These are phyloP conservation scores for Margaritifera margaritifera DNA, from an alignment of 2,888 invertebrate species.

Conservation along the genomic window DNA sequence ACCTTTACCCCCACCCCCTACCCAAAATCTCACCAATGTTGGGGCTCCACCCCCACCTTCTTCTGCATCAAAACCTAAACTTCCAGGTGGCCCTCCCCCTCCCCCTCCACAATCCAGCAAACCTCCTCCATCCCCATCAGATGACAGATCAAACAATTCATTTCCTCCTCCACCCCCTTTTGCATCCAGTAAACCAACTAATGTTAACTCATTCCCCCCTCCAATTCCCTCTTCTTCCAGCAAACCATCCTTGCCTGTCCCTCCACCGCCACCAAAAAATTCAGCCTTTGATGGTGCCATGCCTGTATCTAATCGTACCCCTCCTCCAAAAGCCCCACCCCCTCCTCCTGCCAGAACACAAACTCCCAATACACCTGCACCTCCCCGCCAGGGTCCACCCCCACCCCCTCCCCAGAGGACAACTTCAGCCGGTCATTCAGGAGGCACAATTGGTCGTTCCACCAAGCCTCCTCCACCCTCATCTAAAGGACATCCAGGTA, in stretches of 20 bases:
- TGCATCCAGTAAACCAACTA: slow-evolving; percentile 27
- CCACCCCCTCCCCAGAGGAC: slow-evolving; percentile 56
- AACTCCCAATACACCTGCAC: too few species aligned
- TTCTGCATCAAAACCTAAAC: slow-evolving; percentile 34
- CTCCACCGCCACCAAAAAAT: slow-evolving; percentile 35
- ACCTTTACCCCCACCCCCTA: slow-evolving; percentile 37
- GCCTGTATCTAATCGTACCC: slow-evolving; percentile 16
- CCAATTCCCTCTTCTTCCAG: slow-evolving; percentile 20
- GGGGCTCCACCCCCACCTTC: slow-evolving; percentile 29
- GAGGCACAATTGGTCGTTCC: slow-evolving; percentile 8
- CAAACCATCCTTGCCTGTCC: slow-evolving; percentile 27
- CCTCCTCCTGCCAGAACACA: slow-evolving; percentile 4
- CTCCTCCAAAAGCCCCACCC: slow-evolving; percentile 1
- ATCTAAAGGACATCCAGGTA: slow-evolving; percentile 14
- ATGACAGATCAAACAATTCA: slow-evolving; percentile 7
- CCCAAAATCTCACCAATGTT: slow-evolving; percentile 11
- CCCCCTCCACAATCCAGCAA: slow-evolving; percentile 40
- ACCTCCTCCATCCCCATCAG: slow-evolving; percentile 11
- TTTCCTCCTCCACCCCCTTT: slow-evolving; percentile 34
- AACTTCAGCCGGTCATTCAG: slow-evolving; percentile 27
- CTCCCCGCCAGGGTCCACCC: slow-evolving; percentile 34
- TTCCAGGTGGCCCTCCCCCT: slow-evolving; percentile 54
- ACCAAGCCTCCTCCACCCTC: slow-evolving; percentile 20
- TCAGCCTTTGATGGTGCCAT: slow-evolving; percentile 16
- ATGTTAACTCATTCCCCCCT: slow-evolving; percentile 14